Conservation (phyloP, 1,140 invertebrate species). For the Drusus annulatus region DNA sequence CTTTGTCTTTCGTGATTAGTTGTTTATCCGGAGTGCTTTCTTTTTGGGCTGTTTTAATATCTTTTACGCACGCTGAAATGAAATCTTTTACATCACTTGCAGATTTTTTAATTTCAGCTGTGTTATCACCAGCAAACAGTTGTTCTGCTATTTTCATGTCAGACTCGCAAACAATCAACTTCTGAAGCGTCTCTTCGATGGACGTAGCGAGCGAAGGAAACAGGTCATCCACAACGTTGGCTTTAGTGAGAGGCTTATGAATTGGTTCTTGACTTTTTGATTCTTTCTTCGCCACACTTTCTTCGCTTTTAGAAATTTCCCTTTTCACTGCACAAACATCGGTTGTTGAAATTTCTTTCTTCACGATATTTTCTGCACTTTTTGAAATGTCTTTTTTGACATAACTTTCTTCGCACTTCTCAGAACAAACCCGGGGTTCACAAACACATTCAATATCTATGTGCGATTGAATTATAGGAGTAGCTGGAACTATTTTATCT, state of each 20-base stretch:
- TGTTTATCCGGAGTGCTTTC: not conserved
- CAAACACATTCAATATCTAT: not conserved
- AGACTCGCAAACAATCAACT: conserved; percentile 55
- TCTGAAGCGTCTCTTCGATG: conserved; percentile 55
- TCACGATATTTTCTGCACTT: too few species aligned
- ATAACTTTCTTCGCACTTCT: not conserved
- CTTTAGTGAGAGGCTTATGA: conserved; percentile 1
- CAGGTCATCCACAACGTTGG: conserved; percentile 44
- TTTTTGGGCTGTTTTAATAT: not conserved
- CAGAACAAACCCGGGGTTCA: not conserved
- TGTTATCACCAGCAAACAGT: conserved; percentile 31
- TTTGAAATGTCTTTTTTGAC: not conserved
- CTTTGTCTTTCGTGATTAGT: not conserved
- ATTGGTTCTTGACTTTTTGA: not conserved
- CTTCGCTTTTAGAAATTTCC: too few species aligned
- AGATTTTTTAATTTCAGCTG: not conserved
- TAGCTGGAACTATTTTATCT: conserved; percentile 15
- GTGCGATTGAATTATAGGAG: not conserved
- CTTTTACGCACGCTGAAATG: not conserved
- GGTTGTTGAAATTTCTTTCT: too few species aligned
- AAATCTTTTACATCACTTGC: not conserved
- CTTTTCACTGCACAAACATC: too few species aligned
- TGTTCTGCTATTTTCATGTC: conserved; percentile 46
- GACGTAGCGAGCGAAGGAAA: conserved; percentile 50
- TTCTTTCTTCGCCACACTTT: too few species aligned